Percentiles rank a stretch among this genome's conserved stretches.
These are phyloP conservation scores for Buphagus erythrorhynchus DNA, from an alignment of 2,797 vertebrate genomes.

Conservation along the genomic window DNA sequence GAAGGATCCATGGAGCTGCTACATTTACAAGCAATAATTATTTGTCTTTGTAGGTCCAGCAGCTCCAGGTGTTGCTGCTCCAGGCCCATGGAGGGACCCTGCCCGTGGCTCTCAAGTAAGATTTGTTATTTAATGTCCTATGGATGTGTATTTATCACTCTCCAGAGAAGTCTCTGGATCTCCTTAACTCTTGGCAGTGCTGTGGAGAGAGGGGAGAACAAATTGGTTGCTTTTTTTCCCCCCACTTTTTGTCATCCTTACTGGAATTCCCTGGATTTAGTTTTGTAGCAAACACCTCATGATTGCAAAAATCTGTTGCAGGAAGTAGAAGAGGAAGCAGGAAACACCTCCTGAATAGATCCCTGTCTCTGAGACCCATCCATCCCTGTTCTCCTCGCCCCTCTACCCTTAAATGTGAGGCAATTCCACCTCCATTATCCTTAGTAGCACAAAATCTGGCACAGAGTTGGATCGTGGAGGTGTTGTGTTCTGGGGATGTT, in stretches of 20 bases:
- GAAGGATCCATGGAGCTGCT: background rate
- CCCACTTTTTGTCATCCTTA: background rate
- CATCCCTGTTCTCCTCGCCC: background rate
- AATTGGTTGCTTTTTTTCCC: background rate
- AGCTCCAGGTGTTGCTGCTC: constrained; percentile 92
- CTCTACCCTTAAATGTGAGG: background rate
- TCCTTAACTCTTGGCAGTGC: background rate
- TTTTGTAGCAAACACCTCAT: background rate
- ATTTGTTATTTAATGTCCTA: background rate
- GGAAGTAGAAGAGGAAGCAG: background rate
- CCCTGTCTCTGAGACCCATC: background rate
- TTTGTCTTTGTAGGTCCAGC: constrained; percentile 85
- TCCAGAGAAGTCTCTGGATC: background rate
- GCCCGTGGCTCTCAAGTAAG: constrained; percentile 87
- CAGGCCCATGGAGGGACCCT: constrained; percentile 92
- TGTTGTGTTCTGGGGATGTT: background rate
- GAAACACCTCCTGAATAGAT: background rate
- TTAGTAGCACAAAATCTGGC: background rate
- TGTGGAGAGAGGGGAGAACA: background rate
- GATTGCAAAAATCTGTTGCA: background rate
- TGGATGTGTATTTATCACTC: background rate
- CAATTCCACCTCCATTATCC: background rate
- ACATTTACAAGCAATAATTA: background rate
- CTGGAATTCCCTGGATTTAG: background rate
- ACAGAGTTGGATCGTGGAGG: background rate